phyloP scores from a whole-genome alignment of 2,888 invertebrate genomes.

The Capitulum mitella region DNA sequence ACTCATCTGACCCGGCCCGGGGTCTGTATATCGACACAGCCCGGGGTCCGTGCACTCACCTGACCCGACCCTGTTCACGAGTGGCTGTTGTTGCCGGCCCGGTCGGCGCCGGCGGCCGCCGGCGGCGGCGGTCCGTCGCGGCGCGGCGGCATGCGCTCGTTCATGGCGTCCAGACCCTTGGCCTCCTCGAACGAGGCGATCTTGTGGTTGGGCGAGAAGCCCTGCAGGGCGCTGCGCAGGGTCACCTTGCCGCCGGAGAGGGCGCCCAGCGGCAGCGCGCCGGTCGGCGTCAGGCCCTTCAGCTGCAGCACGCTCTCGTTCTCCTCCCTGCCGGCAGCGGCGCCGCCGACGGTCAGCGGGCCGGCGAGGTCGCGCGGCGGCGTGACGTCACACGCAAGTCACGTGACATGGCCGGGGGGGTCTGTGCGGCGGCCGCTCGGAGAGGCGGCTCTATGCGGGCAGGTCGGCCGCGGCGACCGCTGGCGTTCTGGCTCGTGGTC shows the following conservation, averaged over 20 bases:
- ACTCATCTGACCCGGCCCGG: too few species aligned
- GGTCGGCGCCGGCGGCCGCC: neutral
- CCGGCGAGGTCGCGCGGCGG: too few species aligned
- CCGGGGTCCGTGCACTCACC: too few species aligned
- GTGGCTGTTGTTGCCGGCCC: too few species aligned
- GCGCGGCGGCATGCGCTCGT: constrained; percentile 97
- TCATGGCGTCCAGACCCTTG: constrained; percentile 95
- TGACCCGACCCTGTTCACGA: neutral
- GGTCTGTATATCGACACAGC: too few species aligned
- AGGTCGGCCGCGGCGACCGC: too few species aligned
- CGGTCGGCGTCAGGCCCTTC: constrained; percentile 97
- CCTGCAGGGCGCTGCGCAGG: constrained; percentile 75
- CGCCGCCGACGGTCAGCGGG: too few species aligned
- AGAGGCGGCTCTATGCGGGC: too few species aligned
- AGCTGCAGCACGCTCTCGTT: constrained; percentile 97
- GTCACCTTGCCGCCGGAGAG: constrained; percentile 95
- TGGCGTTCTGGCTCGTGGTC: too few species aligned
- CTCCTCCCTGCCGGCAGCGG: constrained; percentile 68
- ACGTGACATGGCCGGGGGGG: too few species aligned
- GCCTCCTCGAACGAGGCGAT: constrained; percentile 99
- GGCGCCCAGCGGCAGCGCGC: constrained; percentile 91
- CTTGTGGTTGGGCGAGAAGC: constrained; percentile 93
- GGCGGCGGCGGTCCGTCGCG: constrained; percentile 61
- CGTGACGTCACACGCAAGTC: too few species aligned
- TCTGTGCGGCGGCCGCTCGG: too few species aligned